Base-by-base conservation (phyloP, 2,113 vertebrate species). In the Nannospalax galili region DNA sequence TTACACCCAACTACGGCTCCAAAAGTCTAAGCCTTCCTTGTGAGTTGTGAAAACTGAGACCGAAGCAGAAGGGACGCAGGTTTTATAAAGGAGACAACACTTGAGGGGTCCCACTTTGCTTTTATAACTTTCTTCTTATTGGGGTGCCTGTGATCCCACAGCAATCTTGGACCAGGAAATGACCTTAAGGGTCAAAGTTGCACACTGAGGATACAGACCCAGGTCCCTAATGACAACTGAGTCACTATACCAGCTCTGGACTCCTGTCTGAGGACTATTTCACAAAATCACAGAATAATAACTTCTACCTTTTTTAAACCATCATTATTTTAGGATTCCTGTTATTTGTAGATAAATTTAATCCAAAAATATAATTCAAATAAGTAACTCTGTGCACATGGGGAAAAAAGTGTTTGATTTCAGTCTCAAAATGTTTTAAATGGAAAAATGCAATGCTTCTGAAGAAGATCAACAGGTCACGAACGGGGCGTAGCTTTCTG, bases 251-350 rank as follows among this genome's bases (percentile, higher is more conserved):
- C 19, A 84, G 4, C 12, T 79, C 67, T 77, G 9, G 56, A 52
- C 16, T 69, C 20, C 37, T 70, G 4, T 19, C 26, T 79, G 11
- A 37, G 1, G 48, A 2, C 65, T 86, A 84, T 70, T 90, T 82
- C 48, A 77, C 28, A 92, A 26, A 7, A 88, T 2, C 10, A 58
- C 48, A 72, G 88, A 88, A 70, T 60, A 62, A 17, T 80, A 92
- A 75, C 7, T 87, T 78, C 7, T 75, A 60, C 4, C 22, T n/a
- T 85, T 64, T 37, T 80, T 87, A 86, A 93, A n/a, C 4, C 15
- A 90, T 10, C 81, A 75, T 90, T 90, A 77, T 65, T 87, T 81
- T 75, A 79, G 60, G 20, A 88, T 80, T 81, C 93, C 28, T 86
- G 19, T 79, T 74, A 93, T 69, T 94, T 89, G 20, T 1, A 86